Evolutionary conservation across 1,140 invertebrate species (phyloP).

Genomic region (Agrypnia vestita): DNA sequence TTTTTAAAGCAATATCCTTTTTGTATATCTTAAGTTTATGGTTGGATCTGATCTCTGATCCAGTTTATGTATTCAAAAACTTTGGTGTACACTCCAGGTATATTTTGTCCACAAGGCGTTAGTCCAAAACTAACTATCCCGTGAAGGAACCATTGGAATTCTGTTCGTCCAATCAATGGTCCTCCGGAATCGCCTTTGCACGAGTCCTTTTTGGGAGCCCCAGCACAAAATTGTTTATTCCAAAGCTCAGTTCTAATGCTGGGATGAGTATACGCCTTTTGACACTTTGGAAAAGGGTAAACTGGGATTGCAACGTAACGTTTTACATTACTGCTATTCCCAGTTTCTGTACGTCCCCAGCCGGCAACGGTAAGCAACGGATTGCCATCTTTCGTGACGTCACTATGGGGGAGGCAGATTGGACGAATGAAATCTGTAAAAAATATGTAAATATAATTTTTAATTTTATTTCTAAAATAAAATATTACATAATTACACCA

Average conservation of each 20-base stretch:
- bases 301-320: not conserved
- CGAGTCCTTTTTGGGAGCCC: conserved; percentile 77
- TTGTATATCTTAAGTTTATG: conserved; percentile 13
- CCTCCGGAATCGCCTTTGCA: conserved; percentile 84
- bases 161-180: conserved; percentile 75
- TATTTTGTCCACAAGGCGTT: conserved; percentile 72
- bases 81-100: conserved; percentile 78
- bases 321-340: conserved; percentile 12
- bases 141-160: conserved; percentile 53
- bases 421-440: conserved; percentile 52
- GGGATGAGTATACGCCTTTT: not conserved
- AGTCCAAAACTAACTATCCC: conserved; percentile 79
- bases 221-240: conserved; percentile 73
- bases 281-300: not conserved
- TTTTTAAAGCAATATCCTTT: too few species aligned
- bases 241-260: conserved; percentile 1
- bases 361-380: conserved; percentile 74
- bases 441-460: too few species aligned
- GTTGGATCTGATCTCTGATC: conserved; percentile 69
- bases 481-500: too few species aligned
- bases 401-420: conserved; percentile 48
- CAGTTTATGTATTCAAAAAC: conserved; percentile 73
- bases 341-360: conserved; percentile 78
- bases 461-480: too few species aligned
- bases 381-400: conserved; percentile 2